Percentiles rank a stretch among this genome's conserved stretches.
phyloP scores from a whole-genome alignment of 1,140 invertebrate species.

The Drosophila neocordata region DNA sequence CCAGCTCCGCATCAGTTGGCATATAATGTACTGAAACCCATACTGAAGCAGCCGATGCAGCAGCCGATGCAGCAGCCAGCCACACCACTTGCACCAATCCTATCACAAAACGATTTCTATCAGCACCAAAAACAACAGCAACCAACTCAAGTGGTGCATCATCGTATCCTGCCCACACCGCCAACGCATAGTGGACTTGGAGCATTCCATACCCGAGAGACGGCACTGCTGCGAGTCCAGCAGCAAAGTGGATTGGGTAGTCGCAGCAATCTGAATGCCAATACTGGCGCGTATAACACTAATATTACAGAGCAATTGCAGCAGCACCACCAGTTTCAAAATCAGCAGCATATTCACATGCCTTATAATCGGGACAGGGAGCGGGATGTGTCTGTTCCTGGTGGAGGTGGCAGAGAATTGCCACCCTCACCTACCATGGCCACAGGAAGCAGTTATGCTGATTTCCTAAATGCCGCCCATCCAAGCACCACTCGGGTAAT shows the following conservation, averaged over 20 bases:
- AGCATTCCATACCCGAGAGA: constrained; percentile 62
- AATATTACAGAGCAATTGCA: neutral
- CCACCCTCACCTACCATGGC: neutral
- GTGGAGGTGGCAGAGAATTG: neutral
- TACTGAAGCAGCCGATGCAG: constrained; percentile 67
- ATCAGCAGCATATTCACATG: constrained; percentile 1
- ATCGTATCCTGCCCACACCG: constrained; percentile 64
- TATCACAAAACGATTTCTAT: neutral
- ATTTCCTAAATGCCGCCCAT: constrained; percentile 52
- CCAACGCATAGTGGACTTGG: constrained; percentile 58
- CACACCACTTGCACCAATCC: constrained; percentile 14
- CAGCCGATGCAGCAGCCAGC: constrained; percentile 36
- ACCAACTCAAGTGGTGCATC: constrained; percentile 41
- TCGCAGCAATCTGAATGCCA: constrained; percentile 37
- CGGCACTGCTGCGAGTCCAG: constrained; percentile 65
- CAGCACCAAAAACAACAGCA: constrained; percentile 25
- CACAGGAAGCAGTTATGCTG: constrained; percentile 39
- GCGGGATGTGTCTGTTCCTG: constrained; percentile 18
- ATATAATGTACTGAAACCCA: constrained; percentile 67
- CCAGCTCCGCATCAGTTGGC: constrained; percentile 63
- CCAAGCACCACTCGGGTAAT: constrained; percentile 49
- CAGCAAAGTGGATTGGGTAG: constrained; percentile 66
- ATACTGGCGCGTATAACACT: neutral
- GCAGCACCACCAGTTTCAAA: constrained; percentile 21
- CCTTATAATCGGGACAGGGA: constrained; percentile 16